Evolutionary conservation across 1,140 invertebrate genomes (phyloP), one percentile per base, ranked within the genome.

Genomic region (Steinernema feltiae): DNA sequence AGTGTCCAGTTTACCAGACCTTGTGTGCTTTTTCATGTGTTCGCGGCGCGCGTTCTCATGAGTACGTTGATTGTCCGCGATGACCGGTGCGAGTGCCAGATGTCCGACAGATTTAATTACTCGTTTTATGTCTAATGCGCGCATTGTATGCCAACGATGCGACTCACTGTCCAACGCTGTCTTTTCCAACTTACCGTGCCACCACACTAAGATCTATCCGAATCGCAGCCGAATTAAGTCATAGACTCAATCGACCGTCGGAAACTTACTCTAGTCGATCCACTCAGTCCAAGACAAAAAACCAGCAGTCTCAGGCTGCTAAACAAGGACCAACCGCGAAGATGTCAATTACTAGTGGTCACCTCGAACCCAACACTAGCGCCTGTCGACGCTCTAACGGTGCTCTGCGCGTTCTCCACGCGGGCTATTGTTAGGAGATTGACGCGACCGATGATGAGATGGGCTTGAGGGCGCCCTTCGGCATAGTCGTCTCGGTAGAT

Each of bases 31-130:
- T 27, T 63, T 63, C 53, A 63, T 15, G 7, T 63, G 53, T 21
- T 63, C 15, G 15, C 53, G 53, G 53, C 53, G 53, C 15, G 53
- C 53, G 12, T 18, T 7, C 35, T 41, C 53, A 63, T 27, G 24
- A n/a, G 53, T 15, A 63, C 53, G 53, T 27, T 15, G 7, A 27
- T n/a, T 63, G 3, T n/a, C 53, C 53, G 24, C n/a, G n/a, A 3
- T 63, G 53, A 63, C 53, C 53, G 53, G 53, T 63, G 53, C 53
- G 53, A 63, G 53, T 63, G 24, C 53, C 53, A 63, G 53, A 63
- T 63, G 53, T 63, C 53, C 53, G 53, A 63, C 53, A 21, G 53
- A 63, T 15, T 63, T 63, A 63, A 63, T 63, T 63, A 63, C 53
- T 63, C 53, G 53, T 63, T 63, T 63, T 63, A 63, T 63, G 53